Base-by-base conservation (phyloP, 2,888 invertebrate genomes). In the Antitype chi region DNA sequence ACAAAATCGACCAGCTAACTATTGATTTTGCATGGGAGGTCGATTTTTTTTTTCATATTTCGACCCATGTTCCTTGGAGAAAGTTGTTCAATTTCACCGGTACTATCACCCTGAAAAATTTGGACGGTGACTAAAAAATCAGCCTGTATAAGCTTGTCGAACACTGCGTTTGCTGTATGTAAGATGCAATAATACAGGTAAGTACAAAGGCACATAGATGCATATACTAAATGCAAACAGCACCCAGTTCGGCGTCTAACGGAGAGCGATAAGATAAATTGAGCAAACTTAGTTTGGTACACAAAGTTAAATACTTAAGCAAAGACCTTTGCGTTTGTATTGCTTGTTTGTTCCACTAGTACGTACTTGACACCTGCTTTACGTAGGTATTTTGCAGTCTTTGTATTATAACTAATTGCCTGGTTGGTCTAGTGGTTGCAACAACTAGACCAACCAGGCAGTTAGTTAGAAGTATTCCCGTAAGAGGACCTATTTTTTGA, bases 201-300 rank as follows among this genome's bases (percentile, higher is more conserved):
- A 32, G 8, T 32, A 67, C 3, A 43, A 53, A 63, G 0, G 25
- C 2, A 81, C n/a, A 15, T n/a, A 64, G 8, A n/a, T 84, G 63
- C 59, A 74, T 64, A 64, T 11, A 69, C 38, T 60, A 52, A 69
- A 70, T 71, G 76, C 60, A 73, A 78, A 82, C 60, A 85, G 23
- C 52, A 13, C 67, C 23, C n/a, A 28, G 62, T 53, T 70, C 64
- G 25, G n/a, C 25, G n/a, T 62, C 25, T 67, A 70, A 47, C 52
- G 62, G 8, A 66, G 59, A 71, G 60, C 81, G 80, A 82, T 82
- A 81, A 86, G 78, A 86, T 81, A 76, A 70, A 85, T 76, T 73
- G 59, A 76, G 57, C 70, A 85, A 81, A 85, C 75, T 76, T 57
- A 63, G 55, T 49, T 78, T 49, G 43, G 70, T 74, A 79, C 67